These are phyloP conservation scores for Strigamia transsilvanica DNA, from an alignment of 2,888 invertebrate species.

Conservation along the genomic window DNA sequence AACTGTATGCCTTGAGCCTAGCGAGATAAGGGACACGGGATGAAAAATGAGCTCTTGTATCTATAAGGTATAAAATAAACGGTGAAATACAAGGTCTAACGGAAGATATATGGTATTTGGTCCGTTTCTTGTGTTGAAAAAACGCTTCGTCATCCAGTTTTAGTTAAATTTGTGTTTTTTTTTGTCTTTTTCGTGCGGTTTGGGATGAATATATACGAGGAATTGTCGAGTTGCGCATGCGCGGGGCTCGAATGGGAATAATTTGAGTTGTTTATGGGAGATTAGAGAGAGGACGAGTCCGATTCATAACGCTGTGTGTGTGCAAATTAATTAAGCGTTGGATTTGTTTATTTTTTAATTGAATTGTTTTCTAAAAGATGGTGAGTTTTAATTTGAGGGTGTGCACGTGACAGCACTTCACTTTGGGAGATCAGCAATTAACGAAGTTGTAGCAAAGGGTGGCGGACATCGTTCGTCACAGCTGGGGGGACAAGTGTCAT, in stretches of 20 bases:
- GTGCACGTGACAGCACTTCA: background rate
- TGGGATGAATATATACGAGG: background rate
- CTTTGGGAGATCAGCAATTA: background rate
- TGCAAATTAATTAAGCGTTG: constrained; percentile 19
- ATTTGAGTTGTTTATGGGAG: constrained; percentile 15
- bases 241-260: constrained; percentile 23
- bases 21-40: background rate
- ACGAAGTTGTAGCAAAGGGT: background rate
- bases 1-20: background rate
- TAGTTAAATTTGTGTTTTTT: background rate
- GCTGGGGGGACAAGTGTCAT: background rate
- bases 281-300: background rate
- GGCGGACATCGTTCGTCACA: background rate
- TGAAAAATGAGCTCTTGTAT: background rate
- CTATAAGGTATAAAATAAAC: constrained; percentile 8
- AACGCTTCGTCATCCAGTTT: background rate
- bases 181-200: background rate
- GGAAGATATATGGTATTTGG: background rate
- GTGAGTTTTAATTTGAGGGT: no score
- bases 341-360: constrained; percentile 14
- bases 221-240: background rate
- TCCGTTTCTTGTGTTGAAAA: background rate
- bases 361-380: background rate
- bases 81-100: constrained; percentile 1
- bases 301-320: background rate